phyloP scores from a whole-genome alignment of 2,113 vertebrate genomes.

The Planiliza haematocheilus region DNA sequence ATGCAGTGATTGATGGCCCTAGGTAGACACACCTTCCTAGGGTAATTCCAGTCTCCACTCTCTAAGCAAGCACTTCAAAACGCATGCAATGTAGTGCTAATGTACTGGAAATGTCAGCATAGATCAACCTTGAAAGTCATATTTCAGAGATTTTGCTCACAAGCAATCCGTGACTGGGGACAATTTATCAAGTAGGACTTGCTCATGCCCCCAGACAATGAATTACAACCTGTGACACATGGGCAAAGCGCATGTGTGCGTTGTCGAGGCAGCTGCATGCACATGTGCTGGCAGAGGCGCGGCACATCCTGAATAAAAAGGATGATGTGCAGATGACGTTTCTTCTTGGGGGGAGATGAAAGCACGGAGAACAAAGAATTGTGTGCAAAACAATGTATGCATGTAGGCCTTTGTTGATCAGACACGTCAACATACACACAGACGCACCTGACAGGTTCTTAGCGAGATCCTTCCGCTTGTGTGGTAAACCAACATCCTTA shows the following conservation, averaged over 20 bases:
- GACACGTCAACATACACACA: slow-evolving; percentile 6
- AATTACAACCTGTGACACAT: slow-evolving; percentile 71
- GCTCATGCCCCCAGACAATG: slow-evolving; percentile 65
- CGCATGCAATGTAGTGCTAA: slow-evolving; percentile 70
- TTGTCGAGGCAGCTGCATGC: slow-evolving; percentile 15
- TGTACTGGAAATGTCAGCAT: slow-evolving; percentile 80
- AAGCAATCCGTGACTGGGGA: slow-evolving; percentile 69
- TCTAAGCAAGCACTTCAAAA: slow-evolving; percentile 58
- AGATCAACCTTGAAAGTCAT: slow-evolving; percentile 79
- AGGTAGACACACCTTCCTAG: slow-evolving; percentile 37
- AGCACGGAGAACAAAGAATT: neutral
- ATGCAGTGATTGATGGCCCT: slow-evolving; percentile 58
- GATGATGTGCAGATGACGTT: slow-evolving; percentile 41
- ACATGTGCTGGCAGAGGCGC: slow-evolving; percentile 1
- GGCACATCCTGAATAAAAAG: slow-evolving; percentile 11
- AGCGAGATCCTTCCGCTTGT: slow-evolving; percentile 89
- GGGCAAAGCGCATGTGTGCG: slow-evolving; percentile 37
- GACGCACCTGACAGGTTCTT: slow-evolving; percentile 89
- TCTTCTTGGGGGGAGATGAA: slow-evolving; percentile 26
- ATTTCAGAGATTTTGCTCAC: slow-evolving; percentile 77
- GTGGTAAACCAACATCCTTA: slow-evolving; percentile 91
- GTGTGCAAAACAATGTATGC: too few relatives aligned
- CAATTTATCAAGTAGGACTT: slow-evolving; percentile 71
- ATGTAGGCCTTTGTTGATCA: too few relatives aligned
- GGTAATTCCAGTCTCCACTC: slow-evolving; percentile 42